Evolutionary conservation across 2,888 invertebrate genomes (phyloP).

Genomic region (Oscheius sp.): DNA sequence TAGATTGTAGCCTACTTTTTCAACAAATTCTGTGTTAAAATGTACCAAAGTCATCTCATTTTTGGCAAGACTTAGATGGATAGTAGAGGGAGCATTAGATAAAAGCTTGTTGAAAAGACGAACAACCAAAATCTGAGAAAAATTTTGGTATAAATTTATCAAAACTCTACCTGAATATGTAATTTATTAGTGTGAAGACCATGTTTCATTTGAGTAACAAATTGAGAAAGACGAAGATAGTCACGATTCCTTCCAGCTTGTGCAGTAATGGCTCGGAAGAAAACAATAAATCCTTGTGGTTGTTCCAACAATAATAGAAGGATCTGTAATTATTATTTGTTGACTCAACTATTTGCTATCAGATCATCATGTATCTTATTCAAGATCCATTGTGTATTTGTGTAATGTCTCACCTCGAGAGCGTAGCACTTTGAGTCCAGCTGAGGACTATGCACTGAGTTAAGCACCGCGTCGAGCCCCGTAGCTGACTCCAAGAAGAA

Average conservation of each 20-base stretch:
- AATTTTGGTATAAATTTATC: neutral
- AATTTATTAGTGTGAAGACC: slow-evolving; percentile 66
- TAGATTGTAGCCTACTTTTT: slow-evolving; percentile 51
- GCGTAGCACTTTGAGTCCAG: slow-evolving; percentile 69
- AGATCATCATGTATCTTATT: neutral
- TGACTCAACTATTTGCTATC: neutral
- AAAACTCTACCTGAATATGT: slow-evolving; percentile 65
- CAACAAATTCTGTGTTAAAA: slow-evolving; percentile 59
- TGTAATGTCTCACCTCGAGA: slow-evolving; percentile 56
- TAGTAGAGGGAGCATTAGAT: slow-evolving; percentile 53
- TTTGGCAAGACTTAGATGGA: slow-evolving; percentile 56
- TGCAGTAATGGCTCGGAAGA: slow-evolving; percentile 60
- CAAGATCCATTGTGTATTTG: slow-evolving; percentile 28
- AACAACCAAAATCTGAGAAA: slow-evolving; percentile 60
- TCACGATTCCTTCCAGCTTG: slow-evolving; percentile 62
- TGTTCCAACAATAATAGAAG: slow-evolving; percentile 59
- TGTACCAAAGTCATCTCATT: slow-evolving; percentile 61
- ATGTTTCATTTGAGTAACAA: slow-evolving; percentile 63
- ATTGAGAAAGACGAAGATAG: slow-evolving; percentile 57
- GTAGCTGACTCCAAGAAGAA: slow-evolving; percentile 61
- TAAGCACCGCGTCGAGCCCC: slow-evolving; percentile 63
- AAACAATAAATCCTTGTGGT: slow-evolving; percentile 59
- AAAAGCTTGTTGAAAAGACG: slow-evolving; percentile 65
- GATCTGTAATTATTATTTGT: slow-evolving; percentile 51
- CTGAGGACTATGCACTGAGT: slow-evolving; percentile 66